phyloP scores from a whole-genome alignment of 2,888 invertebrate species.

The Euphydryas editha region DNA sequence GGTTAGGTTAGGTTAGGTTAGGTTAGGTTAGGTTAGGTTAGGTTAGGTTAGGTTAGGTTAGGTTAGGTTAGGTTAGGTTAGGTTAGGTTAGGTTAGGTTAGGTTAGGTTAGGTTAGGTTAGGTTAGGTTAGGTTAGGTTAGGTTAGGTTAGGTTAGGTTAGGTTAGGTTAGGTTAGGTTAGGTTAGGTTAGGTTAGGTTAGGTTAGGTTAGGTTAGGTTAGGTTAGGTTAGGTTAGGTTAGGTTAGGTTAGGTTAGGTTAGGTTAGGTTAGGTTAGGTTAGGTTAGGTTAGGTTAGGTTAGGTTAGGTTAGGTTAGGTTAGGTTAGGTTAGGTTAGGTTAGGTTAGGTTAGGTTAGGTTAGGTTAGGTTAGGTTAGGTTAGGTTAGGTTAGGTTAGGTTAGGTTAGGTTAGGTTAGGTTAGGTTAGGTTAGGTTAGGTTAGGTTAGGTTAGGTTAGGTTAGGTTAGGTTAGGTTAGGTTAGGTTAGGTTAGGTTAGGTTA shows the following conservation, averaged over 20 bases:
- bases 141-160: conserved; percentile 13
- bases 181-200: conserved; percentile 13
- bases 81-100: conserved; percentile 31
- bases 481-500: conserved; percentile 27
- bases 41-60: conserved; percentile 28
- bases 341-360: conserved; percentile 27
- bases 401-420: conserved; percentile 24
- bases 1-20: conserved; percentile 35
- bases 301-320: conserved; percentile 27
- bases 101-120: conserved; percentile 29
- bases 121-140: conserved; percentile 27
- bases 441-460: conserved; percentile 27
- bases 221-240: conserved; percentile 24
- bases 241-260: conserved; percentile 24
- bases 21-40: conserved; percentile 28
- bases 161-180: conserved; percentile 12
- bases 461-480: conserved; percentile 27
- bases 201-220: conserved; percentile 17
- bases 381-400: conserved; percentile 27
- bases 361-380: conserved; percentile 27
- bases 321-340: conserved; percentile 27
- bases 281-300: conserved; percentile 27
- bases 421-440: conserved; percentile 25
- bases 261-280: conserved; percentile 27
- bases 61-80: conserved; percentile 28